Percentiles rank a stretch among this genome's conserved stretches.
phyloP scores from a whole-genome alignment of 2,113 vertebrate species.

The Prolemur simus region DNA sequence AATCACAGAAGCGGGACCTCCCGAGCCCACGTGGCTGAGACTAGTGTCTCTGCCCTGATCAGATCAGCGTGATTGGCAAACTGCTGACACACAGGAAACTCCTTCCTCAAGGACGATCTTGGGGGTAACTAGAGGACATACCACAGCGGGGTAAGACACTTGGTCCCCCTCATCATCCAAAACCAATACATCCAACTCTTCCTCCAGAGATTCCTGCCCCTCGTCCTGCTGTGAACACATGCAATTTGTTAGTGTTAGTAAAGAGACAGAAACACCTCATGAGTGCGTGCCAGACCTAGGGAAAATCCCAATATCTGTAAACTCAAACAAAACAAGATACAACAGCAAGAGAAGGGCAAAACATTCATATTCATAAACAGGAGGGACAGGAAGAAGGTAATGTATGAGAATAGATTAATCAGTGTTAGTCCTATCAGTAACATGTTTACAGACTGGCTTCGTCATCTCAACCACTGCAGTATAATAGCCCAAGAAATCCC shows the following conservation, averaged over 20 bases:
- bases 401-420: background rate
- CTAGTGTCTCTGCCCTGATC: constrained; percentile 51
- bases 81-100: background rate
- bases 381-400: background rate
- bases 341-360: background rate
- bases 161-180: constrained; percentile 79
- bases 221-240: constrained; percentile 85
- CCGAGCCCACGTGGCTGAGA: constrained; percentile 36
- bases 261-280: background rate
- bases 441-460: background rate
- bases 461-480: background rate
- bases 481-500: background rate
- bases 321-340: background rate
- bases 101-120: constrained; percentile 36
- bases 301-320: background rate
- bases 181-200: constrained; percentile 80
- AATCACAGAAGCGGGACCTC: constrained; percentile 68
- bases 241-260: constrained; percentile 79
- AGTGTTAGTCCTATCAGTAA: background rate
- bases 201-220: constrained; percentile 82
- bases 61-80: constrained; percentile 54
- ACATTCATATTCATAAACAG: background rate
- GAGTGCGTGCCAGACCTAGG: background rate
- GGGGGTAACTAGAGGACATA: constrained; percentile 78
- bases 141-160: constrained; percentile 71